Percentiles rank a stretch among this genome's conserved stretches.
These are phyloP conservation scores for Leptinotarsa peninsularis DNA, from an alignment of 2,888 invertebrate genomes.

Conservation along the genomic window DNA sequence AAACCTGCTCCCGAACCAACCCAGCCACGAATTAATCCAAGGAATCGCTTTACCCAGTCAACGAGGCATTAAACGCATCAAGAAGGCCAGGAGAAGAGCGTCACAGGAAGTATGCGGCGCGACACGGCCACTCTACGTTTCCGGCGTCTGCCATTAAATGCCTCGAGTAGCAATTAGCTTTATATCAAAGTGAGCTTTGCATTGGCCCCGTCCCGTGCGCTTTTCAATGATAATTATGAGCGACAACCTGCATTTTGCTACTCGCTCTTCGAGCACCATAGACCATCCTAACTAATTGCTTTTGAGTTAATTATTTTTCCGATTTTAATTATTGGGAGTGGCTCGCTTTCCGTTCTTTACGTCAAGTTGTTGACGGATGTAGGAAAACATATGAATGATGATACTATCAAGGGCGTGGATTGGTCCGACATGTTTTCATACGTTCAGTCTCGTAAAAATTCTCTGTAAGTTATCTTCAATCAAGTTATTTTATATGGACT, in stretches of 20 bases:
- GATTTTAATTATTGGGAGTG: slow-evolving; percentile 11
- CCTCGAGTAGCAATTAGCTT: slow-evolving; percentile 66
- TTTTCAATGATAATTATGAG: slow-evolving; percentile 48
- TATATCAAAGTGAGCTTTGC: slow-evolving; percentile 62
- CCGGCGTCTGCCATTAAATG: slow-evolving; percentile 63
- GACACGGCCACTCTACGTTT: slow-evolving; percentile 53
- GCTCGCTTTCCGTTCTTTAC: not conserved
- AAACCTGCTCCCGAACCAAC: not conserved
- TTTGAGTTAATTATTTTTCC: slow-evolving; percentile 24
- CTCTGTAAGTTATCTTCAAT: too few relatives aligned
- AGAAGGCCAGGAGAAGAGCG: slow-evolving; percentile 50
- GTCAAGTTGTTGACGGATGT: not conserved
- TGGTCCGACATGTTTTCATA: too few relatives aligned
- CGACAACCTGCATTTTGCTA: slow-evolving; percentile 45
- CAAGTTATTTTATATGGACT: too few relatives aligned
- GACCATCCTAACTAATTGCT: slow-evolving; percentile 34
- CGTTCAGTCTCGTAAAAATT: too few relatives aligned
- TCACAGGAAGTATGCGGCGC: slow-evolving; percentile 48
- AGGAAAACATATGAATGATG: not conserved
- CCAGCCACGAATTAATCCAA: not conserved
- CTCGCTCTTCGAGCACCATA: slow-evolving; percentile 32
- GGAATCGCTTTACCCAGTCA: slow-evolving; percentile 44
- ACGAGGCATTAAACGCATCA: slow-evolving; percentile 54
- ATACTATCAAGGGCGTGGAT: not conserved
- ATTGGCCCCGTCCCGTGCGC: slow-evolving; percentile 41